These are phyloP conservation scores for Heliconius hermathena DNA, from an alignment of 1,140 invertebrate genomes.

Conservation along the genomic window DNA sequence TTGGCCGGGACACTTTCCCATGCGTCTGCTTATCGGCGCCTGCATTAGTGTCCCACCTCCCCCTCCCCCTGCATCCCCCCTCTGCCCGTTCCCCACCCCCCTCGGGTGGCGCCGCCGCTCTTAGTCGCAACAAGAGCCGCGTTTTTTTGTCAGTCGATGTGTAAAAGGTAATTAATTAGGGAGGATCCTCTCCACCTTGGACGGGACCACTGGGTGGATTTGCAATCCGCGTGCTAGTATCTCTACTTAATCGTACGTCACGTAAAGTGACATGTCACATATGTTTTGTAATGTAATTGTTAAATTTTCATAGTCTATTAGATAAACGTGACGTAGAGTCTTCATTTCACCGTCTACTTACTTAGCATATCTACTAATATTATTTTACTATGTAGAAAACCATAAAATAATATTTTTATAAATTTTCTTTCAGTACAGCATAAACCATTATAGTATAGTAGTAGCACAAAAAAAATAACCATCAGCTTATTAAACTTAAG, in stretches of 20 bases:
- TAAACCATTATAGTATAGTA: neutral
- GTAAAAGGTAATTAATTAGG: slow-evolving; percentile 72
- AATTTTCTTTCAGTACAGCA: too few relatives aligned
- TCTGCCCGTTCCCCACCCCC: slow-evolving; percentile 25
- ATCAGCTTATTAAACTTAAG: neutral
- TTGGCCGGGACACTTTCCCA: slow-evolving; percentile 58
- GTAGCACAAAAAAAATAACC: neutral
- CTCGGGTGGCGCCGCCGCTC: slow-evolving; percentile 61
- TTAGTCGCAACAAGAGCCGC: slow-evolving; percentile 60
- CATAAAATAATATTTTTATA: too few relatives aligned
- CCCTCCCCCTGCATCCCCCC: slow-evolving; percentile 22
- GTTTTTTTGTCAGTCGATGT: slow-evolving; percentile 61
- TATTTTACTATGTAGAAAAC: too few relatives aligned
- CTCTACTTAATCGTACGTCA: neutral
- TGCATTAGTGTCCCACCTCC: slow-evolving; percentile 50
- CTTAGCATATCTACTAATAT: too few relatives aligned
- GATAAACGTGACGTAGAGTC: too few relatives aligned
- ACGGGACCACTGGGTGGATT: slow-evolving; percentile 13
- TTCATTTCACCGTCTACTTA: too few relatives aligned
- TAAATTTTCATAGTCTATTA: too few relatives aligned
- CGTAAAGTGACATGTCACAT: neutral
- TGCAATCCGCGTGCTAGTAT: slow-evolving; percentile 19
- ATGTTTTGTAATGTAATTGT: neutral
- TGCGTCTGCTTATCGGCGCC: slow-evolving; percentile 59
- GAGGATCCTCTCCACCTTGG: slow-evolving; percentile 33